phyloP scores from a whole-genome alignment of 2,888 invertebrate genomes.

The Glyphotaelius pellucidus region DNA sequence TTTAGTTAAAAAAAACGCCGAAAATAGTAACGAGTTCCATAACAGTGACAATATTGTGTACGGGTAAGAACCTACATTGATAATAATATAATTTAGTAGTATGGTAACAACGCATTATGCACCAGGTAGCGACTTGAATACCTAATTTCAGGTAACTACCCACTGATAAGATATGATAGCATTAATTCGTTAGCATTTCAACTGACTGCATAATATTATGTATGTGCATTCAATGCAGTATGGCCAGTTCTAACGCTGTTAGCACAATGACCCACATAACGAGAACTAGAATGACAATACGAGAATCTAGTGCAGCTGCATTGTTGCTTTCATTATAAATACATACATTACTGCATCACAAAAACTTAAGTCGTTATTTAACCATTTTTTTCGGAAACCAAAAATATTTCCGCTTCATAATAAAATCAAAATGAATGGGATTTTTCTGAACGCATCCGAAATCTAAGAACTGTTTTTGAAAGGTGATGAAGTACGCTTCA shows the following conservation, averaged over 20 bases:
- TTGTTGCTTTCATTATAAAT: background rate
- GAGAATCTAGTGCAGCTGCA: background rate
- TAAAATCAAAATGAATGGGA: too few relatives aligned
- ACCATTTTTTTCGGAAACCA: too few relatives aligned
- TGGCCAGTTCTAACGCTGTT: background rate
- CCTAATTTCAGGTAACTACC: constrained; percentile 5
- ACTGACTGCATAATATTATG: background rate
- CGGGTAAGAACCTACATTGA: background rate
- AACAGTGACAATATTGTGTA: background rate
- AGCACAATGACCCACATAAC: constrained; percentile 29
- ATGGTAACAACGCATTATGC: background rate
- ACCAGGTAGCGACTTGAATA: background rate
- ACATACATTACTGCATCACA: background rate
- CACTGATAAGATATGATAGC: background rate
- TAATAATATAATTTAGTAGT: background rate
- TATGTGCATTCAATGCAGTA: background rate
- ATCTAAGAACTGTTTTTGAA: too few relatives aligned
- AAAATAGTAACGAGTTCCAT: background rate
- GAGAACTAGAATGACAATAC: background rate
- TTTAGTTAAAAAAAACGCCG: background rate
- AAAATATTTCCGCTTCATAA: too few relatives aligned
- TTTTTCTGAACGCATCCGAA: too few relatives aligned
- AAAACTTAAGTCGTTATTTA: background rate
- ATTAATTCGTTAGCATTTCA: constrained; percentile 8
- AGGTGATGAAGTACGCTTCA: too few relatives aligned